These are phyloP conservation scores for Ecliptopera silaceata DNA, from an alignment of 2,888 invertebrate species.

Conservation along the genomic window DNA sequence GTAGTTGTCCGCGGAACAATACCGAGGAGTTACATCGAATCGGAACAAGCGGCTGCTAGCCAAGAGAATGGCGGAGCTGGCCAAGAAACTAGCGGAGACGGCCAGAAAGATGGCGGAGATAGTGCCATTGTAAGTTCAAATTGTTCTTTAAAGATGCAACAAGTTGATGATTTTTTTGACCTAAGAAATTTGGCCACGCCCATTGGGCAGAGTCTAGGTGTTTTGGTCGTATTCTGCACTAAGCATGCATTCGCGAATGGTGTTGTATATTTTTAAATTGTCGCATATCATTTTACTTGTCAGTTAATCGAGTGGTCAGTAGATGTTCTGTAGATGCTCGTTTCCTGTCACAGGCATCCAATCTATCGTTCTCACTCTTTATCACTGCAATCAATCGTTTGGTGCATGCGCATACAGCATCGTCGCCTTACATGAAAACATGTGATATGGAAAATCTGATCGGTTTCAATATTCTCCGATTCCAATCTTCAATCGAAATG, in stretches of 20 bases:
- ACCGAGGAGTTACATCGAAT: neutral
- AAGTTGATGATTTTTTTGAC: neutral
- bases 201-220: neutral
- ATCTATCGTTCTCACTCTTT: neutral
- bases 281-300: neutral
- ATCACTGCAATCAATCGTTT: conserved; percentile 8
- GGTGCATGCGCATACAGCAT: conserved; percentile 5
- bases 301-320: too few species aligned
- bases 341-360: neutral
- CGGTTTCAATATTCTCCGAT: too few species aligned
- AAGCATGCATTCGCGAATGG: conserved; percentile 11
- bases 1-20: neutral
- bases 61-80: neutral
- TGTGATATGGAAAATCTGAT: too few species aligned
- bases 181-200: neutral
- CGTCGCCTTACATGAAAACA: neutral
- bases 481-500: too few species aligned
- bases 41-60: neutral
- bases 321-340: too few species aligned
- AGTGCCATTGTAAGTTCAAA: conserved; percentile 27
- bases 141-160: neutral
- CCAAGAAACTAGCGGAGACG: conserved; percentile 4
- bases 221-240: neutral
- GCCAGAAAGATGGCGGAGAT: conserved; percentile 19
- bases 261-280: neutral